Evolutionary conservation across 1,140 invertebrate genomes (phyloP).

Genomic region (Oscheius sp.): DNA sequence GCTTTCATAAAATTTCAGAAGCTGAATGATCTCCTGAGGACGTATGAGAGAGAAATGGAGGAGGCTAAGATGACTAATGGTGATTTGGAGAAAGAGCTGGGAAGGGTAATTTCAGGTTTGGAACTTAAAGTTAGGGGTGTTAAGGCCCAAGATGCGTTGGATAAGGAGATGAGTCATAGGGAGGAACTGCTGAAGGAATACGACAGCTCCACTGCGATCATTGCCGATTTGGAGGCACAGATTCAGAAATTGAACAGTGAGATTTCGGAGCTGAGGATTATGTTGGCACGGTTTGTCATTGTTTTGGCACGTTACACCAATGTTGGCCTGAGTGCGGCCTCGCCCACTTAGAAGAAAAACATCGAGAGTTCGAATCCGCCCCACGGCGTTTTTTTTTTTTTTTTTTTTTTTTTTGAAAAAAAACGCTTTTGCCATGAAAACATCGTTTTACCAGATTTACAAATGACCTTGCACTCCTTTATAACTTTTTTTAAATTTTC

Average conservation of each 20-base stretch:
- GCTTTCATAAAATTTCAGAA: constrained; percentile 38
- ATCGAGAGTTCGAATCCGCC: no score
- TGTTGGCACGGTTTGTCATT: no score
- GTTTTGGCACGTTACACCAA: no score
- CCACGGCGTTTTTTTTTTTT: no score
- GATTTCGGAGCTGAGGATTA: background rate
- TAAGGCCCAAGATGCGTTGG: background rate
- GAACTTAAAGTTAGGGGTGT: background rate
- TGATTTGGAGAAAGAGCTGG: constrained; percentile 35
- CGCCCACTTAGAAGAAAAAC: no score
- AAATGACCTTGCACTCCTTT: no score
- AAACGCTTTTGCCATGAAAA: no score
- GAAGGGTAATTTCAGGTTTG: constrained; percentile 13
- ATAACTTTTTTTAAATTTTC: no score
- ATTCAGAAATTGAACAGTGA: background rate
- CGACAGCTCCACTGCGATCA: background rate
- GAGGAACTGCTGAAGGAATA: constrained; percentile 6
- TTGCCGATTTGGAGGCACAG: background rate
- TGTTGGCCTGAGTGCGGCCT: no score
- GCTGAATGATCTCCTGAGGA: constrained; percentile 44
- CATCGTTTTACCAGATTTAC: no score
- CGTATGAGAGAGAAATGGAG: constrained; percentile 47
- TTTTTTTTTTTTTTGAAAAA: no score
- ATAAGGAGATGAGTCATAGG: background rate
- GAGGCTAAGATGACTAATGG: constrained; percentile 43